Evolutionary conservation across 2,888 invertebrate genomes (phyloP), one percentile per base, ranked within the genome.

Genomic region (Lochmaea crataegi): DNA sequence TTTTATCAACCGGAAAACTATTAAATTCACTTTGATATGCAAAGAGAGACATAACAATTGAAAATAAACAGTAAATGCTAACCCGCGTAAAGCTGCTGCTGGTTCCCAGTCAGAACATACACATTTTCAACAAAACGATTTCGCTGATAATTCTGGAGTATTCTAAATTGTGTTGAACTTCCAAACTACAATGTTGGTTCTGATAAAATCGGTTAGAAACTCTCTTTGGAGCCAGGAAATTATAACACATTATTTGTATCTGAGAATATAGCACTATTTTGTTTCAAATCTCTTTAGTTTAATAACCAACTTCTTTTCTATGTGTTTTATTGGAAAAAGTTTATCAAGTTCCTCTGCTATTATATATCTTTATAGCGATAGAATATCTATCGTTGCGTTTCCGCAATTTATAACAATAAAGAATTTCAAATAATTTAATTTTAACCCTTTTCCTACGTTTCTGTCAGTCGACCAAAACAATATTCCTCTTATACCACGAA

Each of bases 111-210:
- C 41, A n/a, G 60, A 41, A 38, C 10, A 57, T 60, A 60, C 38
- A 60, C 60, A 60, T 38, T 60, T 60, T 38, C 60, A 60, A 10
- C 38, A 10, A n/a, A 60, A 9, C 60, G n/a, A 60, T 41, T 41
- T 32, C n/a, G 60, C n/a, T 41, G 60, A 60, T 60, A 38, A 60
- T 60, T 58, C 58, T 58, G 12, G 58, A 60, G n/a, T 38, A 60
- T 60, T 60, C n/a, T n/a, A 16, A 60, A 41, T 60, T 60, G 60
- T 32, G 32, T 60, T 32, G n/a, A 60, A 60, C 32, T 60, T 60
- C 32, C 38, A 9, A 60, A 38, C 38, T 16, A 60, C 60, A n/a
- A 60, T 60, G 32, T 38, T 12, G 38, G 38, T 38, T 32, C 38
- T n/a, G 60, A 60, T 60, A 32, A 32, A 38, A 60, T 60, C 60